Conservation (phyloP, 2,888 invertebrate species). For the Pharmacophagus antenor region DNA sequence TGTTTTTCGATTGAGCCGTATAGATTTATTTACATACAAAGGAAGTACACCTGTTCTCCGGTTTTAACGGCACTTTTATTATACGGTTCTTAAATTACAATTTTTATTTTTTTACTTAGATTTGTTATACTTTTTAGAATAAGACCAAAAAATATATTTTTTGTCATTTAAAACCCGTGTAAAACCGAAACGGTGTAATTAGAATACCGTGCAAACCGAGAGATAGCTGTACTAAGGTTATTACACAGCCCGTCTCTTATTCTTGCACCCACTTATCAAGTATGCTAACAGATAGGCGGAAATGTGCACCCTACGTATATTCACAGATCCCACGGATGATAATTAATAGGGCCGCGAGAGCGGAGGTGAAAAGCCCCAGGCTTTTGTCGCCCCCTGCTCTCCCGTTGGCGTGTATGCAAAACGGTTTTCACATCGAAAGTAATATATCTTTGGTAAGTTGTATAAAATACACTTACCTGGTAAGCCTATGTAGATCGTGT, state of each 20-base stretch:
- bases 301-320: background rate
- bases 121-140: too few relatives aligned
- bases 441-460: background rate
- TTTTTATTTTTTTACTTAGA: too few relatives aligned
- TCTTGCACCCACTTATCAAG: background rate
- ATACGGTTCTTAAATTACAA: too few relatives aligned
- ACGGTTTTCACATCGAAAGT: constrained; percentile 2
- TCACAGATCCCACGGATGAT: background rate
- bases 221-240: too few relatives aligned
- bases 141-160: too few relatives aligned
- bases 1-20: background rate
- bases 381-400: background rate
- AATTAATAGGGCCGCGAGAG: background rate
- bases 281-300: background rate
- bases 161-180: too few relatives aligned
- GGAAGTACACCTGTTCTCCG: too few relatives aligned
- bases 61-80: too few relatives aligned
- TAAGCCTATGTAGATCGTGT: constrained; percentile 31
- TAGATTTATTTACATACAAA: background rate
- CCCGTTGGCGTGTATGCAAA: background rate
- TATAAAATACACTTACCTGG: background rate
- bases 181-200: too few relatives aligned
- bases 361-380: constrained; percentile 2
- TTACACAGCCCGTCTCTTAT: background rate
- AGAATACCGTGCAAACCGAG: too few relatives aligned